These are phyloP conservation scores for Peribatodes rhomboidaria DNA, from an alignment of 2,888 invertebrate genomes.

Conservation along the genomic window DNA sequence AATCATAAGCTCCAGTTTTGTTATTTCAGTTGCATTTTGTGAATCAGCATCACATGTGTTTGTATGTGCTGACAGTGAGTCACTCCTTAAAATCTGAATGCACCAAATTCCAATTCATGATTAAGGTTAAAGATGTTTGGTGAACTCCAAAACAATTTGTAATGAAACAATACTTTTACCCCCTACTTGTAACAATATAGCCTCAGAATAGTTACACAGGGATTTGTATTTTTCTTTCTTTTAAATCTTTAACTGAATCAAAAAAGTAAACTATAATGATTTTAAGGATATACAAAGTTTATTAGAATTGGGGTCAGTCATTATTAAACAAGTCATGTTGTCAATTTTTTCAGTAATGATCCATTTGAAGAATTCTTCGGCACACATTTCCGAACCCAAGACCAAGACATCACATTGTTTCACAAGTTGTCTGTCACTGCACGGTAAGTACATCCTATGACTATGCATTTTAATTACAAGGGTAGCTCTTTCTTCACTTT, in stretches of 20 bases:
- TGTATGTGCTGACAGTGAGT: constrained; percentile 4
- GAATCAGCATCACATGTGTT: constrained; percentile 1
- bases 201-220: too few relatives aligned
- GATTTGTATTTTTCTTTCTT: too few relatives aligned
- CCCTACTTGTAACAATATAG: too few relatives aligned
- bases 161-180: not conserved
- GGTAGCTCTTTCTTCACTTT: too few relatives aligned
- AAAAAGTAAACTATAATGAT: too few relatives aligned
- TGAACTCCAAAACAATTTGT: constrained; percentile 14
- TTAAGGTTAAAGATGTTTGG: constrained; percentile 6
- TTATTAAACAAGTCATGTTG: not conserved
- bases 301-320: too few relatives aligned
- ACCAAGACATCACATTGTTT: constrained; percentile 94
- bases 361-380: constrained; percentile 94
- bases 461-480: not conserved
- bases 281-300: too few relatives aligned
- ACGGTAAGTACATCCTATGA: constrained; percentile 83
- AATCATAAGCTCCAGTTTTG: not conserved
- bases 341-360: constrained; percentile 85
- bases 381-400: constrained; percentile 92
- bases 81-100: not conserved
- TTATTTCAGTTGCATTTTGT: not conserved
- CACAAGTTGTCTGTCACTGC: constrained; percentile 95
- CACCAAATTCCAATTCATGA: not conserved
- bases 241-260: too few relatives aligned